These are phyloP conservation scores for Nemoura dubitans DNA, from an alignment of 2,888 invertebrate species.

Conservation along the genomic window DNA sequence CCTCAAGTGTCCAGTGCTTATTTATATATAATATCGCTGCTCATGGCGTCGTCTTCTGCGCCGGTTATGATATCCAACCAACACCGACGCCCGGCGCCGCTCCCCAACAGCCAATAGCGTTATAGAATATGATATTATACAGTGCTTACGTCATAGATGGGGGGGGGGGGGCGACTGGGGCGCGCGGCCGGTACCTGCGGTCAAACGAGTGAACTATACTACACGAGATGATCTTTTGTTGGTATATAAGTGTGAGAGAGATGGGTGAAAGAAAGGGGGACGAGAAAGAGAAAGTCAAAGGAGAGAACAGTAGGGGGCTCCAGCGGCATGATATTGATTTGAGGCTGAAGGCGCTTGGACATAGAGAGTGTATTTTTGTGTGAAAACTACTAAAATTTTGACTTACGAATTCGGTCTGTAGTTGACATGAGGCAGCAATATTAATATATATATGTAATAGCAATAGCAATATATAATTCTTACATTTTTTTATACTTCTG, in stretches of 20 bases:
- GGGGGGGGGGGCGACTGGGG: neutral
- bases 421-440: no score
- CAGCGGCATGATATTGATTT: neutral
- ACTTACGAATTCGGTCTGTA: no score
- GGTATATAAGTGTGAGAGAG: slow-evolving; percentile 22
- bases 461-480: no score
- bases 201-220: slow-evolving; percentile 43
- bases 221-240: slow-evolving; percentile 47
- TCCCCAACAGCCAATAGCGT: slow-evolving; percentile 48
- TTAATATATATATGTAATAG: no score
- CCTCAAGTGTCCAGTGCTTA: neutral
- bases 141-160: slow-evolving; percentile 34
- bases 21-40: neutral
- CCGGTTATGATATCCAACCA: slow-evolving; percentile 48
- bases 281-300: neutral
- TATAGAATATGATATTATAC: slow-evolving; percentile 50
- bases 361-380: neutral
- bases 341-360: neutral
- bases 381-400: neutral
- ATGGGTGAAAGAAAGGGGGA: neutral
- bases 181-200: slow-evolving; percentile 46
- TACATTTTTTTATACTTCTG: no score
- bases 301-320: neutral
- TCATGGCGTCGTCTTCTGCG: slow-evolving; percentile 36
- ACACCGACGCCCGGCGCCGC: slow-evolving; percentile 43